A percentile compares a stretch with the other conserved stretches of the same genome.
phyloP scores from a whole-genome alignment of 2,113 vertebrate species.

The Fulmarus glacialis region DNA sequence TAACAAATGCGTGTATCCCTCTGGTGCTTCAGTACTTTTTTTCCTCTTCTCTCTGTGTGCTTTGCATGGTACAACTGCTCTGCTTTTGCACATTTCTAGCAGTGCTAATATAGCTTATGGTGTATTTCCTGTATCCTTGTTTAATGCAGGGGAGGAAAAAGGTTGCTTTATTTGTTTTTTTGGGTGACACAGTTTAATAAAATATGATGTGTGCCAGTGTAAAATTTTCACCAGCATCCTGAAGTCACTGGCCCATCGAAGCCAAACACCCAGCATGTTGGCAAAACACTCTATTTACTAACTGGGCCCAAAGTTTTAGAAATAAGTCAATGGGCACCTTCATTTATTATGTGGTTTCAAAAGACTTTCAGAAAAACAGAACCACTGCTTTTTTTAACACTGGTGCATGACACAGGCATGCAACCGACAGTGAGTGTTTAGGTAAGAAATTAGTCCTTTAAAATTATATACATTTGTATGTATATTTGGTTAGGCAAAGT shows the following conservation, averaged over 20 bases:
- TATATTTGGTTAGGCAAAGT: neutral
- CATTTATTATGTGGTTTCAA: neutral
- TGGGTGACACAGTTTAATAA: constrained; percentile 11
- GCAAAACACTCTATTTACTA: constrained; percentile 11
- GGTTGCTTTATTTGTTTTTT: neutral
- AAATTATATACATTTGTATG: neutral
- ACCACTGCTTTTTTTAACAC: neutral
- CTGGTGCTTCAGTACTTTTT: constrained; percentile 72
- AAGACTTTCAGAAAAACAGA: neutral
- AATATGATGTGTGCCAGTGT: neutral
- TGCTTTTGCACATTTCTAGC: constrained; percentile 68
- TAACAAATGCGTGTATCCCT: constrained; percentile 82
- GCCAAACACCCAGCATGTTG: neutral
- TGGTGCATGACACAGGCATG: neutral
- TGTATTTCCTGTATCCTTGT: constrained; percentile 50
- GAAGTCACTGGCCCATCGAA: neutral
- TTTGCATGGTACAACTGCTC: constrained; percentile 66
- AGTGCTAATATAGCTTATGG: constrained; percentile 53
- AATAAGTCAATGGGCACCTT: neutral
- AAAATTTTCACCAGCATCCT: constrained; percentile 12
- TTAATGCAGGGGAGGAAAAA: constrained; percentile 59
- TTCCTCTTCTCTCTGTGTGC: constrained; percentile 74
- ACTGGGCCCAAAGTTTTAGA: neutral
- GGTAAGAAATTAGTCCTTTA: neutral
- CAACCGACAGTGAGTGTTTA: neutral